Evolutionary conservation across 1,140 invertebrate genomes (phyloP).

Genomic region (Chrysopa pallens): DNA sequence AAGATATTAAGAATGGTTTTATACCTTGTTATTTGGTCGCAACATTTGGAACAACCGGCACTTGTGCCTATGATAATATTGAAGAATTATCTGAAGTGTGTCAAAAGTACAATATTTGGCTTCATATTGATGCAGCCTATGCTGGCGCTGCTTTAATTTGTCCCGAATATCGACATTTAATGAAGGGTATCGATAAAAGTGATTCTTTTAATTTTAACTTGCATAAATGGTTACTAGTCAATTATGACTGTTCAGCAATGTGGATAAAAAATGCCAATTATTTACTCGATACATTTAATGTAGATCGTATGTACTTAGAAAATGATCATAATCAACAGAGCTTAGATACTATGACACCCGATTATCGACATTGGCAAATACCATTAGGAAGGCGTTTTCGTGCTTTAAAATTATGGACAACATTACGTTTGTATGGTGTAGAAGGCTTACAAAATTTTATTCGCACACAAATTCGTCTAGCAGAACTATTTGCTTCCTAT

Average conservation of each 20-base stretch:
- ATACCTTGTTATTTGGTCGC: slow-evolving; percentile 69
- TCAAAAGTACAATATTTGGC: slow-evolving; percentile 54
- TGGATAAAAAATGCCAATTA: slow-evolving; percentile 69
- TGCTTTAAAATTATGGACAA: slow-evolving; percentile 89
- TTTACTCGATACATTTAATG: slow-evolving; percentile 72
- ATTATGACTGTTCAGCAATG: slow-evolving; percentile 81
- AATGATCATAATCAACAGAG: slow-evolving; percentile 37
- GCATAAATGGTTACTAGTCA: slow-evolving; percentile 84
- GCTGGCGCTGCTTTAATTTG: slow-evolving; percentile 77
- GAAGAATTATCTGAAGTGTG: slow-evolving; percentile 67
- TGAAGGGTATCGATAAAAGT: slow-evolving; percentile 63
- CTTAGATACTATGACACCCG: slow-evolving; percentile 52
- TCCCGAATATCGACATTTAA: slow-evolving; percentile 67
- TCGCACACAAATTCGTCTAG: slow-evolving; percentile 52
- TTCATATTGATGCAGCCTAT: slow-evolving; percentile 82
- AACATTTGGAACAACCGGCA: slow-evolving; percentile 82
- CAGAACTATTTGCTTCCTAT: slow-evolving; percentile 55
- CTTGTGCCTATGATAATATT: slow-evolving; percentile 81
- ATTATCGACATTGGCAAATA: slow-evolving; percentile 92
- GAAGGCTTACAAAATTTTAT: slow-evolving; percentile 64
- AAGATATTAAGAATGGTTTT: slow-evolving; percentile 49
- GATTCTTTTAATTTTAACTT: slow-evolving; percentile 83
- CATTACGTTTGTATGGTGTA: slow-evolving; percentile 66
- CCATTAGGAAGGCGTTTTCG: slow-evolving; percentile 77
- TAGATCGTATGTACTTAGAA: slow-evolving; percentile 79